Evolutionary conservation across 2,888 invertebrate species (phyloP).

Genomic region (Tetramorium bicarinatum): DNA sequence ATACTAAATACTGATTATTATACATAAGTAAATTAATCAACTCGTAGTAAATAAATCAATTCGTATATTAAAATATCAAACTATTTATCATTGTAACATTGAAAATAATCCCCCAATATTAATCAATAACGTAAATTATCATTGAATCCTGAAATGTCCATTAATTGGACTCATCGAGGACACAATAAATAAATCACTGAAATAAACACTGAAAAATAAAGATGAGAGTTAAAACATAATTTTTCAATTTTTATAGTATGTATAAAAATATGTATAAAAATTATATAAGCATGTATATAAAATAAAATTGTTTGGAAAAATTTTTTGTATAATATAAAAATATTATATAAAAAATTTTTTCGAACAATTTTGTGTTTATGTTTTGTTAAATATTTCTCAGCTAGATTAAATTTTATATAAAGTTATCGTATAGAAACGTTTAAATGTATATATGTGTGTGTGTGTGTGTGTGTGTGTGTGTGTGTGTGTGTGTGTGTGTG

Average conservation of each 20-base stretch:
- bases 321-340: no score
- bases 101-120: constrained; percentile 7
- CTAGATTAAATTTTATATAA: background rate
- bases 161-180: background rate
- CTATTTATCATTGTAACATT: background rate
- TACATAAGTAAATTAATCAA: constrained; percentile 14
- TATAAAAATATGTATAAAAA: background rate
- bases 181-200: background rate
- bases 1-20: background rate
- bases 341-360: background rate
- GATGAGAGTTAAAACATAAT: background rate
- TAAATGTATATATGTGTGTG: background rate
- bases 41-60: constrained; percentile 9
- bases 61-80: constrained; percentile 15
- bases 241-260: background rate
- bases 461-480: no score
- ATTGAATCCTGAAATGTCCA: background rate
- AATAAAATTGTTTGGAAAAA: no score
- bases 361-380: background rate
- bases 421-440: background rate
- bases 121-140: constrained; percentile 3
- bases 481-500: no score
- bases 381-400: background rate
- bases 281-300: background rate
- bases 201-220: background rate